Percentiles rank a stretch among this genome's conserved stretches.
phyloP scores from a whole-genome alignment of 92 coral and sea anemone genomes.

The Paramuricea clavata region DNA sequence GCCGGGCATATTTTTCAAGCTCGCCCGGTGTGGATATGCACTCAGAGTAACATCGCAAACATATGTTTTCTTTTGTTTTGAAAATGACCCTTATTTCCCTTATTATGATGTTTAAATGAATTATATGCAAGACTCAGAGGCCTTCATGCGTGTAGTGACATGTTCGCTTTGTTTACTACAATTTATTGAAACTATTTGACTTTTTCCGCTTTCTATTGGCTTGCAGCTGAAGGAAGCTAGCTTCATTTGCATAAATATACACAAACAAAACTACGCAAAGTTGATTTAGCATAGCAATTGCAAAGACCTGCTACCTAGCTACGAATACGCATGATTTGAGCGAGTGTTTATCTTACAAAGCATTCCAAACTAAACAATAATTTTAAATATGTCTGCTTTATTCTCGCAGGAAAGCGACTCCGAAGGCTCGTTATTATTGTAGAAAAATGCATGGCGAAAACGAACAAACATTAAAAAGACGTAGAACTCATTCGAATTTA shows the following conservation, averaged over 20 bases:
- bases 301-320: constrained; percentile 1
- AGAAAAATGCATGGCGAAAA: not conserved
- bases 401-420: not conserved
- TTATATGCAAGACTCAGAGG: too few species aligned
- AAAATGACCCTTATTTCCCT: too few species aligned
- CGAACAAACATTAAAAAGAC: constrained; percentile 33
- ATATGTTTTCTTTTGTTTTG: too few species aligned
- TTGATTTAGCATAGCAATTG: not conserved
- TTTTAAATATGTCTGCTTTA: not conserved
- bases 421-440: not conserved
- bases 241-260: not conserved
- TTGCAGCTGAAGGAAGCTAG: not conserved
- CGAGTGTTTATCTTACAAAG: not conserved
- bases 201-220: not conserved
- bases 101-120: too few species aligned
- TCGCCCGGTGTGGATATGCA: too few species aligned
- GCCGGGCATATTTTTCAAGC: too few species aligned
- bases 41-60: too few species aligned
- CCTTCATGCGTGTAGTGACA: too few species aligned
- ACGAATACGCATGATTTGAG: not conserved
- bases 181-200: too few species aligned
- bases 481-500: constrained; percentile 7
- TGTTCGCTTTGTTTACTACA: too few species aligned
- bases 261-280: not conserved
- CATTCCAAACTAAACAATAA: not conserved